Base-by-base conservation (phyloP, 2,797 vertebrate species). In the Phalanger gymnotis region DNA sequence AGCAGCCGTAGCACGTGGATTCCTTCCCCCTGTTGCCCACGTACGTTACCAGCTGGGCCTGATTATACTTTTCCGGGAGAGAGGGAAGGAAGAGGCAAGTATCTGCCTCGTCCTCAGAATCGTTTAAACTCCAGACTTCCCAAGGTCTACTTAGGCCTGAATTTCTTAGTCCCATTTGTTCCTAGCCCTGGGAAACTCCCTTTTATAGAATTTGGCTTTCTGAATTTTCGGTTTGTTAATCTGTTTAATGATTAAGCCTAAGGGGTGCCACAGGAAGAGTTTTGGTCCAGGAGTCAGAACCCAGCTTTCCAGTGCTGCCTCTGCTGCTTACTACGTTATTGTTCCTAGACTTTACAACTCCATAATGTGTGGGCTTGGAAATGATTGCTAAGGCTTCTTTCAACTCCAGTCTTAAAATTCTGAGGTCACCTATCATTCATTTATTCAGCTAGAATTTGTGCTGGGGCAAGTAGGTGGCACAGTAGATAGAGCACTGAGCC, bases 31-130 rank as follows among this genome's bases (percentile, higher is more conserved):
- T 97, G 87, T 98, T 97, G 97, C 97, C 98, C 98, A 96, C 94
- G 97, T 98, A 98, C 96, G 54, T 98, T 98, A 96, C 98, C 98
- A 98, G 98, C 98, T 98, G 98, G 98, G 98, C 94, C 97, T 98
- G 96, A 98, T 99, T 99, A 99, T 98, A 96, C 93, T 92, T 98
- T 96, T 52, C 95, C 96, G 90, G 90, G 61, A 92, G 54, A 57
- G 9, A 6, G 56, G 53, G 93, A 66, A 31, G 34, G 30, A 92
- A 96, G 56, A 90, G 96, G n/a, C 5, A 61, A 51, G 91, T 90
- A 73, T n/a, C 90, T 90, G 40, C 47, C 73, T 47, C 58, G 90
- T 91, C 91, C 92, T 52, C 91, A 28, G 87, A 30, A 53, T 47
- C 40, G n/a, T 53, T 27, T 57, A 90, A 53, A 90, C 5, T 1